Conservation (phyloP, 2,888 invertebrate genomes). For the Nezara viridula region DNA sequence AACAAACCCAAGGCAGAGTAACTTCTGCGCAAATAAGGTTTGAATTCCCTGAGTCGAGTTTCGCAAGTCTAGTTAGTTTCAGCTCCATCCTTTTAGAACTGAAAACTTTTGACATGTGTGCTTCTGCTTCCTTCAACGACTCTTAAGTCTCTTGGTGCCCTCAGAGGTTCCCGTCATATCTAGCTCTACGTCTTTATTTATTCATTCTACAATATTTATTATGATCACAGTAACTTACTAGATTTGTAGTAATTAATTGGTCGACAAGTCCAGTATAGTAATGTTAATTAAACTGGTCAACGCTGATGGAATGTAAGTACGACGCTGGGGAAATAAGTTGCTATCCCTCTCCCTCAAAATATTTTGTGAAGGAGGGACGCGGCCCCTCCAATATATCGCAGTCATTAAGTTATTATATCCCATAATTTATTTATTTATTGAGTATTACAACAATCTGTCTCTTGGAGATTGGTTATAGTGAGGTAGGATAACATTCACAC, state of each 20-base stretch:
- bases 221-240: background rate
- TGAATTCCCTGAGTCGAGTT: constrained; percentile 23
- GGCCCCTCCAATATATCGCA: too few relatives aligned
- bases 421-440: too few relatives aligned
- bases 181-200: background rate
- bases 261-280: background rate
- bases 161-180: background rate
- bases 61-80: constrained; percentile 20
- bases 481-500: too few relatives aligned
- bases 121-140: constrained; percentile 13
- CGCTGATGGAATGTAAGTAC: too few relatives aligned
- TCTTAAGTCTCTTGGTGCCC: background rate
- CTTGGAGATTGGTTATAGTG: too few relatives aligned
- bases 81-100: constrained; percentile 1
- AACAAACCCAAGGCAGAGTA: constrained; percentile 5
- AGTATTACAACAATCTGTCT: too few relatives aligned
- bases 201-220: background rate
- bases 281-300: too few relatives aligned
- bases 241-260: background rate
- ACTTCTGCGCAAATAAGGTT: constrained; percentile 28
- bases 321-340: too few relatives aligned
- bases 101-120: constrained; percentile 9
- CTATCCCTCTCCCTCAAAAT: too few relatives aligned
- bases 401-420: too few relatives aligned
- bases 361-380: too few relatives aligned